Conservation (phyloP, 2,888 invertebrate genomes). For the Oxytorus armatus region DNA sequence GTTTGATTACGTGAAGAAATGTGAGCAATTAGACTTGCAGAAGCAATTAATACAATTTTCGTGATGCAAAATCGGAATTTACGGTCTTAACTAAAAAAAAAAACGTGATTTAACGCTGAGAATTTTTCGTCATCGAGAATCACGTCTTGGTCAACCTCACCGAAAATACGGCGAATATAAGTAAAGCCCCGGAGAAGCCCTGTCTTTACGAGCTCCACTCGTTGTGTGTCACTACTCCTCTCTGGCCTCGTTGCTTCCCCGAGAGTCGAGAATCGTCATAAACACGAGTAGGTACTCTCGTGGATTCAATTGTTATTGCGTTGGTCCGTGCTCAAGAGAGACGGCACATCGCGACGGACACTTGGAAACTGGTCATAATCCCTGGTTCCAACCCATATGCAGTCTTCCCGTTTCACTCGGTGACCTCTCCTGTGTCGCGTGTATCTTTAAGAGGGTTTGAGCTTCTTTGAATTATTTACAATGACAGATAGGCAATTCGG, state of each 20-base stretch:
- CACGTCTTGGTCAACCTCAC: conserved; percentile 52
- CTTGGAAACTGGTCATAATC: too few species aligned
- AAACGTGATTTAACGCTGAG: background rate
- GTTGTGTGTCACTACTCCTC: conserved; percentile 53
- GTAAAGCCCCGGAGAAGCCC: conserved; percentile 7
- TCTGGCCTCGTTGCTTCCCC: conserved; percentile 62
- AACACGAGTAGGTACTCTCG: conserved; percentile 74
- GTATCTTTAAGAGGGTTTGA: conserved; percentile 27
- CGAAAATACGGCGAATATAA: conserved; percentile 17
- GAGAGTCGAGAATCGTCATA: conserved; percentile 72
- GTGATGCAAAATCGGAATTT: too few species aligned
- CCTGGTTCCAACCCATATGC: too few species aligned
- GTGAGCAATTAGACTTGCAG: too few species aligned
- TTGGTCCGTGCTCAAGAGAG: conserved; percentile 54
- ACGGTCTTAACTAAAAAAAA: too few species aligned
- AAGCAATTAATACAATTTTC: too few species aligned
- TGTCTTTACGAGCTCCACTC: conserved; percentile 60
- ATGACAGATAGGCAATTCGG: conserved; percentile 8
- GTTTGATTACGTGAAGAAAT: too few species aligned
- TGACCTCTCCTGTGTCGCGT: conserved; percentile 14
- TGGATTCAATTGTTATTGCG: conserved; percentile 76
- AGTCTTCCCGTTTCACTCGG: conserved; percentile 41
- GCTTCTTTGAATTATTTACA: conserved; percentile 24
- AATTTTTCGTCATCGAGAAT: background rate
- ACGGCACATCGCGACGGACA: conserved; percentile 19